phyloP scores from a whole-genome alignment of 2,113 vertebrate species.

The Pandion haliaetus region DNA sequence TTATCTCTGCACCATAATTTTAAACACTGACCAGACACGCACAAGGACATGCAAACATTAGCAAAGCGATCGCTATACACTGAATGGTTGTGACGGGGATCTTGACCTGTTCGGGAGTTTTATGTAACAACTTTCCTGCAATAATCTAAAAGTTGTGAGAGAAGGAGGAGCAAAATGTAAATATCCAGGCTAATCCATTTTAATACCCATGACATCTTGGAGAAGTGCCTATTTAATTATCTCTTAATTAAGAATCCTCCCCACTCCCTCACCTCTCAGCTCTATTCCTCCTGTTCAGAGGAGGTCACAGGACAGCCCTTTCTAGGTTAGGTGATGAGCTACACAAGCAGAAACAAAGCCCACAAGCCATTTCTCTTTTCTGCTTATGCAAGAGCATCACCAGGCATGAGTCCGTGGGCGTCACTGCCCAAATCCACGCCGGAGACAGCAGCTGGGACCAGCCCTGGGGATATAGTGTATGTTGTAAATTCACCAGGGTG shows the following conservation, averaged over 20 bases:
- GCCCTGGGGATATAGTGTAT: neutral
- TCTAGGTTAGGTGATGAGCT: neutral
- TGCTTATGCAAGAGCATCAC: neutral
- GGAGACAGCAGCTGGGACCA: neutral
- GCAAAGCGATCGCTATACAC: rapidly evolving
- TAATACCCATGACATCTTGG: neutral
- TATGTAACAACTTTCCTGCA: neutral
- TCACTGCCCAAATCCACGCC: neutral
- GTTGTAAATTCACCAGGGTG: neutral
- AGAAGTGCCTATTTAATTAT: neutral
- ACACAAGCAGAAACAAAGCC: neutral
- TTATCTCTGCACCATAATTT: neutral
- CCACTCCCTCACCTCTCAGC: neutral
- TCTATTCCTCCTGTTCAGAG: neutral
- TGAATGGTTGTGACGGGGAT: rapidly evolving
- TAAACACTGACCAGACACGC: neutral
- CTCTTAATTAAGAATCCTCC: neutral
- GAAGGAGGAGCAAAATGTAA: neutral
- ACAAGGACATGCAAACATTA: neutral
- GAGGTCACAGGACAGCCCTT: neutral
- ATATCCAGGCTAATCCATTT: neutral
- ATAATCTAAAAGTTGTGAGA: neutral
- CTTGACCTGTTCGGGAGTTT: neutral
- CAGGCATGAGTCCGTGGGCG: rapidly evolving
- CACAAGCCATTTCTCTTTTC: neutral